Evolutionary conservation across 2,113 vertebrate species (phyloP).

Genomic region (Microcebus jonahi): DNA sequence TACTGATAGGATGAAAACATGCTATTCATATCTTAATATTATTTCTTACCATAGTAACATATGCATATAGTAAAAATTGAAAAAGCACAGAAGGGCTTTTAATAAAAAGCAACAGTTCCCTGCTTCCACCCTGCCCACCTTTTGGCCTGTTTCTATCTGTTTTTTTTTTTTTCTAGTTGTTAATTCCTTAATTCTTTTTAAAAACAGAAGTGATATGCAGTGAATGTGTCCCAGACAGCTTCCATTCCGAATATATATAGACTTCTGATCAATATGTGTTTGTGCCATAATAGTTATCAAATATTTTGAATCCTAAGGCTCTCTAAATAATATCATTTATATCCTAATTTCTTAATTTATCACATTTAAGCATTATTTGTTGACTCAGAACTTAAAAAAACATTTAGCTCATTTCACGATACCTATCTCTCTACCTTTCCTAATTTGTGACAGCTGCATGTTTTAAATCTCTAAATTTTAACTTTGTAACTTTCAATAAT

Average conservation of each 20-base stretch:
- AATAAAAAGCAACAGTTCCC: not conserved
- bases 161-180: not conserved
- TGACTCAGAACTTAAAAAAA: not conserved
- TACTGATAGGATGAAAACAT: constrained; percentile 17
- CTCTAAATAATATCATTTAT: constrained; percentile 4
- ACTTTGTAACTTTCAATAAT: constrained; percentile 5
- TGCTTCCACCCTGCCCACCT: not conserved
- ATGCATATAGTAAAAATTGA: constrained; percentile 2
- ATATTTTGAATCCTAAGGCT: not conserved
- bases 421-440: not conserved
- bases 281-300: not conserved
- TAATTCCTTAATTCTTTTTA: not conserved
- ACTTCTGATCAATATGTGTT: not conserved
- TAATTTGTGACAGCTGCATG: not conserved
- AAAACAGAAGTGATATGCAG: not conserved
- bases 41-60: not conserved
- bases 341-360: not conserved
- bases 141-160: not conserved
- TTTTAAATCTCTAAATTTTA: not conserved
- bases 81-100: not conserved
- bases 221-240: not conserved
- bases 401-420: not conserved
- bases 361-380: not conserved
- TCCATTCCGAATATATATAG: not conserved
- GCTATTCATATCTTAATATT: not conserved